Conservation (phyloP, 2,113 vertebrate genomes). For the Canis aureus region DNA sequence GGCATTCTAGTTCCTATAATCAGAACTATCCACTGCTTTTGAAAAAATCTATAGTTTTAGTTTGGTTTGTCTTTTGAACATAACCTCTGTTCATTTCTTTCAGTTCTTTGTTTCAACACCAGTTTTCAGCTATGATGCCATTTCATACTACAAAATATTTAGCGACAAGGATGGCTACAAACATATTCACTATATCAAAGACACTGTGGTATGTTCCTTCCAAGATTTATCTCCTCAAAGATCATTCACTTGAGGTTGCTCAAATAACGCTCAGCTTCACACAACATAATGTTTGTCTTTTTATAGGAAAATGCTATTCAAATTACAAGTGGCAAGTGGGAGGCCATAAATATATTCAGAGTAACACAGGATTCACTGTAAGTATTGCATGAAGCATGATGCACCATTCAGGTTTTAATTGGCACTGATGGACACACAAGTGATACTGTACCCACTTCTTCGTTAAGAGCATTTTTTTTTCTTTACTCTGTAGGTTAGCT, state of each 20-base stretch:
- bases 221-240: conserved; percentile 78
- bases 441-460: conserved; percentile 41
- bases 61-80: conserved; percentile 52
- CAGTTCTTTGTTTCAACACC: conserved; percentile 94
- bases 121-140: conserved; percentile 93
- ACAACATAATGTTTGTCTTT: conserved; percentile 83
- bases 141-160: conserved; percentile 97
- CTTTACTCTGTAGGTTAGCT: not conserved
- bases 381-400: conserved; percentile 81
- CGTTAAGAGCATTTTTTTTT: conserved; percentile 23
- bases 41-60: conserved; percentile 7
- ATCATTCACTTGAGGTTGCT: conserved; percentile 78
- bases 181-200: conserved; percentile 95
- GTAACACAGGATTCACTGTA: conserved; percentile 96
- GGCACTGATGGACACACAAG: conserved; percentile 68
- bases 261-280: conserved; percentile 81
- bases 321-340: conserved; percentile 97
- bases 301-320: conserved; percentile 92
- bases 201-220: conserved; percentile 88
- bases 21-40: not conserved
- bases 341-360: conserved; percentile 96
- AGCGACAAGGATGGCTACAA: conserved; percentile 95
- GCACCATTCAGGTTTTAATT: conserved; percentile 78
- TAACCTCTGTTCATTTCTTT: conserved; percentile 82
- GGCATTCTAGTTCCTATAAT: not conserved